phyloP scores from a whole-genome alignment of 2,113 vertebrate species.

The Oxygymnocypris stewartii region DNA sequence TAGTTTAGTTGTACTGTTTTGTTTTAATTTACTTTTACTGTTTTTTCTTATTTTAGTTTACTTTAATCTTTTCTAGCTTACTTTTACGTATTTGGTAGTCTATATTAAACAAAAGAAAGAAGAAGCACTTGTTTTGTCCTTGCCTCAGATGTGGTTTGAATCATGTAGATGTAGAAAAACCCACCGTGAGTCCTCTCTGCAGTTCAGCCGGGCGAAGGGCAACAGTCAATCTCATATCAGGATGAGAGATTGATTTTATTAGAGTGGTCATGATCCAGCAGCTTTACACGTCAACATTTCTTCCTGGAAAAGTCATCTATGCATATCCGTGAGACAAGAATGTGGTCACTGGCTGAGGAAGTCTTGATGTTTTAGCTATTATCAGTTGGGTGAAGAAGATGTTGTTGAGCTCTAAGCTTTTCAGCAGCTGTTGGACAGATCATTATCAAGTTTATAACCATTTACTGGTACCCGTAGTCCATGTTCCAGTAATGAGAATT shows the following conservation, averaged over 20 bases:
- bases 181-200: not conserved
- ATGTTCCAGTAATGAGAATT: not conserved
- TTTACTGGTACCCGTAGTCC: constrained; percentile 13
- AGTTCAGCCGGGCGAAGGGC: not conserved
- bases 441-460: constrained; percentile 1
- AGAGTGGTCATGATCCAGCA: constrained; percentile 13
- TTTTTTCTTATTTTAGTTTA: not conserved
- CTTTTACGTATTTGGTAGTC: not conserved
- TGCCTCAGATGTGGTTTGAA: not conserved
- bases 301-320: constrained; percentile 42
- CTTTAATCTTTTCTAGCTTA: not conserved
- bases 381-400: constrained; percentile 37
- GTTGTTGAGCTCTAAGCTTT: constrained; percentile 16
- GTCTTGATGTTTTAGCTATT: constrained; percentile 40
- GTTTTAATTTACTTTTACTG: not conserved
- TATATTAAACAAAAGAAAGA: not conserved
- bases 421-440: constrained; percentile 7
- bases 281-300: constrained; percentile 34
- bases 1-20: not conserved
- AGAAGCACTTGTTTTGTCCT: not conserved
- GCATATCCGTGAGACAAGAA: not conserved
- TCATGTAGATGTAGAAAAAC: not conserved
- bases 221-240: constrained; percentile 15
- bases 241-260: constrained; percentile 49
- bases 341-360: constrained; percentile 11